A percentile compares a stretch with the other conserved stretches of the same genome.
Conservation (phyloP, 2,888 invertebrate genomes). For the Torymus texanus region DNA sequence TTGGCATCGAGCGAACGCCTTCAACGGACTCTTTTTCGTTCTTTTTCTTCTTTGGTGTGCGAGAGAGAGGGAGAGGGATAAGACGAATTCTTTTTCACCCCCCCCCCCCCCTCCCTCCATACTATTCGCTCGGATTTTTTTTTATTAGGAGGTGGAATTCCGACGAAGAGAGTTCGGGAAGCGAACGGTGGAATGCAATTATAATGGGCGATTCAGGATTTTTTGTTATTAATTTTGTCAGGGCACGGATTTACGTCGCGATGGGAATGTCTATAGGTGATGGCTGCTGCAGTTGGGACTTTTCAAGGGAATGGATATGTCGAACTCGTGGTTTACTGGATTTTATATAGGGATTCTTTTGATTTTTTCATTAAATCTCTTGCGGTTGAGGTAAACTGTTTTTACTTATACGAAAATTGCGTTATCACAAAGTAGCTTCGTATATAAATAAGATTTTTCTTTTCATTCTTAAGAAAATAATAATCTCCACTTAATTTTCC, state of each 20-base stretch:
- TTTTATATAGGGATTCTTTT: too few relatives aligned
- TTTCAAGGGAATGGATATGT: too few relatives aligned
- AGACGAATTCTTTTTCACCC: neutral
- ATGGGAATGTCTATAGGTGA: neutral
- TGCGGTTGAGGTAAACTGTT: too few relatives aligned
- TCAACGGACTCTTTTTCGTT: neutral
- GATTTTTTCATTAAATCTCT: too few relatives aligned
- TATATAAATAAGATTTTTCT: too few relatives aligned
- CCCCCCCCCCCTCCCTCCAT: constrained; percentile 3
- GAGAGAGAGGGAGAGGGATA: too few relatives aligned
- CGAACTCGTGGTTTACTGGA: too few relatives aligned
- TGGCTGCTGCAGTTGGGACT: too few relatives aligned
- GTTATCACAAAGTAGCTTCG: too few relatives aligned
- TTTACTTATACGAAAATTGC: too few relatives aligned
- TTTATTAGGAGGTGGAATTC: constrained; percentile 25
- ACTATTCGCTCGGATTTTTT: neutral
- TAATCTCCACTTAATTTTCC: too few relatives aligned
- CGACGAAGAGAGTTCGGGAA: neutral
- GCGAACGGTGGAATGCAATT: constrained; percentile 49
- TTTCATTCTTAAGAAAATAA: too few relatives aligned
- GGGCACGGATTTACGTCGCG: constrained; percentile 18
- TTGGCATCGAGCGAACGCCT: constrained; percentile 37
- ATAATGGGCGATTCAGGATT: neutral
- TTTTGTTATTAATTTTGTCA: constrained; percentile 39
- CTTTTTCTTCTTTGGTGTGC: neutral